phyloP scores from a whole-genome alignment of 2,113 vertebrate genomes.

The Otus sunia region DNA sequence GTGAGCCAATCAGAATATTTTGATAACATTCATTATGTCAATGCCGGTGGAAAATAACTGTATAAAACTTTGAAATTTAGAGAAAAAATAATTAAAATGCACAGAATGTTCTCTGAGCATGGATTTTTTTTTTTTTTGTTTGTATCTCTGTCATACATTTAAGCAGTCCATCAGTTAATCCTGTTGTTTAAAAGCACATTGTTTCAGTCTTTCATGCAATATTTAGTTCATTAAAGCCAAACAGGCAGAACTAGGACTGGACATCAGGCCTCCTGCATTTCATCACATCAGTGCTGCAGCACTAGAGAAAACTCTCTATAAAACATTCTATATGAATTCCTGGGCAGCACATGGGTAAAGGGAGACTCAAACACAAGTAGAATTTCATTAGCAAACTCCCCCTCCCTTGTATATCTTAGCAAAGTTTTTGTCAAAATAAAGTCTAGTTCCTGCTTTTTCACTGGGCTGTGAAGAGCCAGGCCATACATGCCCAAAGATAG shows the following conservation, averaged over 20 bases:
- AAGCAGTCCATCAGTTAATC: background rate
- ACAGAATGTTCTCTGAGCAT: background rate
- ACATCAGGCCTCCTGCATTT: background rate
- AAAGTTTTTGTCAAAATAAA: background rate
- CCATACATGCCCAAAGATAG: rapidly evolving
- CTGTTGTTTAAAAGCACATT: background rate
- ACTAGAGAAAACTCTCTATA: background rate
- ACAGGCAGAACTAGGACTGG: background rate
- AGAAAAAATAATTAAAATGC: background rate
- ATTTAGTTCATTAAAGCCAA: background rate
- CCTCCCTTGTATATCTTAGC: background rate
- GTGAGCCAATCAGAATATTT: background rate
- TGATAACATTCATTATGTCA: background rate
- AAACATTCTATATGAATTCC: rapidly evolving
- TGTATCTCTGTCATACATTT: background rate
- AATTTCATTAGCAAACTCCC: background rate
- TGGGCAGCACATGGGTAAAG: background rate
- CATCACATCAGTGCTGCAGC: background rate
- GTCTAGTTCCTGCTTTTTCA: background rate
- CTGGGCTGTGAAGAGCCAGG: background rate
- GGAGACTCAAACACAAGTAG: background rate
- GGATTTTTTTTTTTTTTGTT: background rate
- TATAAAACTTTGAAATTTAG: background rate
- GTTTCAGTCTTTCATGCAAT: background rate
- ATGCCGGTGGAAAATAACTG: background rate